Percentiles rank a stretch among this genome's conserved stretches.
Conservation (phyloP, 1,140 invertebrate species). For the Pseudomyrmex dendroicus region DNA sequence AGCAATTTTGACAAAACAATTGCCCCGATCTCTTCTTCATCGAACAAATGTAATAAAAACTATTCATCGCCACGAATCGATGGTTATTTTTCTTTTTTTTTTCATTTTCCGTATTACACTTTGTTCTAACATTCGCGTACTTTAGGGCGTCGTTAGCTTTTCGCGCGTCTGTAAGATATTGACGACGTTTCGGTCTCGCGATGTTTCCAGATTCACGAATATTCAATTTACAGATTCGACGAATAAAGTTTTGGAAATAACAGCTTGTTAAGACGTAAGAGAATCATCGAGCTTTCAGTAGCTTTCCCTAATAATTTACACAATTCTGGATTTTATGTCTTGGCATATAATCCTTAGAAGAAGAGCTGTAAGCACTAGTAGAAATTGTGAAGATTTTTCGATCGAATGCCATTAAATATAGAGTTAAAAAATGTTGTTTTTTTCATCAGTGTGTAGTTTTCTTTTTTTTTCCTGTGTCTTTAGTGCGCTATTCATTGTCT, state of each 20-base stretch:
- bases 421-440: too few species aligned
- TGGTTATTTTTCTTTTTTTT: constrained; percentile 45
- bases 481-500: too few species aligned
- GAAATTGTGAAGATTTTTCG: not conserved
- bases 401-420: too few species aligned
- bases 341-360: not conserved
- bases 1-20: too few species aligned
- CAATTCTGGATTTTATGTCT: constrained; percentile 1
- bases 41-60: too few species aligned
- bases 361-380: not conserved
- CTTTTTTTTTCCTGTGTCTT: too few species aligned
- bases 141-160: constrained; percentile 35
- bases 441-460: too few species aligned
- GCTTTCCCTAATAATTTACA: too few species aligned
- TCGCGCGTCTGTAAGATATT: constrained; percentile 25
- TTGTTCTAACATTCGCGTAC: constrained; percentile 26
- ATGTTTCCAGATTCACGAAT: constrained; percentile 8
- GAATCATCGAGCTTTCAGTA: too few species aligned
- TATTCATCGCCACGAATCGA: constrained; percentile 59
- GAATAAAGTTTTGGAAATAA: not conserved
- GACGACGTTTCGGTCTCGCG: constrained; percentile 46
- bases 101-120: constrained; percentile 17
- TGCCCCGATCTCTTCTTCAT: too few species aligned
- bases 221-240: not conserved
- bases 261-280: too few species aligned